Conservation (phyloP, 1,140 invertebrate genomes). For the Achroia grisella region DNA sequence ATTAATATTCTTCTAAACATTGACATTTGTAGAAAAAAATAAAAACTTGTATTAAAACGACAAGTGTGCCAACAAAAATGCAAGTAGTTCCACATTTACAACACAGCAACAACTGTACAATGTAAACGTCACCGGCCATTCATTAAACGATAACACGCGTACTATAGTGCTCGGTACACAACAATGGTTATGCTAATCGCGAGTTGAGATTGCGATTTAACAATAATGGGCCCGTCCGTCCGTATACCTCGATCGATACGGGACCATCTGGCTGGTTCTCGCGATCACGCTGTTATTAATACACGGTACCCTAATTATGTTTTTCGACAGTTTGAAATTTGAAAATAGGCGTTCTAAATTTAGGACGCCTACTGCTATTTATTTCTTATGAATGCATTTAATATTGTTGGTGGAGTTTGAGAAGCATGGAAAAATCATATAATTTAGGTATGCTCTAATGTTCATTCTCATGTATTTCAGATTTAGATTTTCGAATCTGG, state of each 20-base stretch:
- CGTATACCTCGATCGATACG: conserved; percentile 38
- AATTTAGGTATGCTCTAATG: no score
- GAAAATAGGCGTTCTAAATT: not conserved
- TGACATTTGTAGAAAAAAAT: no score
- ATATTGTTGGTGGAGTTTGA: no score
- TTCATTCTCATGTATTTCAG: no score
- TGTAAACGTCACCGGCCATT: conserved; percentile 33
- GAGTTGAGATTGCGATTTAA: conserved; percentile 53
- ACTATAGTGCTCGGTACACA: conserved; percentile 9
- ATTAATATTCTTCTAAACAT: no score
- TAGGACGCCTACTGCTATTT: no score
- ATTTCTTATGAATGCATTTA: no score
- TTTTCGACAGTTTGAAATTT: not conserved
- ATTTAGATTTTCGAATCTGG: no score
- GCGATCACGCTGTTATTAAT: conserved; percentile 12
- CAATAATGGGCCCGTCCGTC: conserved; percentile 36
- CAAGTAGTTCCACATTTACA: conserved; percentile 1
- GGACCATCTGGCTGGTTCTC: conserved; percentile 51
- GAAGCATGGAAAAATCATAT: no score
- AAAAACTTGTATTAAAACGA: no score
- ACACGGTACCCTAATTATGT: conserved; percentile 11
- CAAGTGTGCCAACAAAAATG: not conserved
- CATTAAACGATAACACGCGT: conserved; percentile 48
- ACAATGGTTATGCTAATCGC: conserved; percentile 62
- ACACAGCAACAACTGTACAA: not conserved